A percentile compares a stretch with the other conserved stretches of the same genome.
Conservation (phyloP, 2,113 vertebrate genomes). For the Meles meles region DNA sequence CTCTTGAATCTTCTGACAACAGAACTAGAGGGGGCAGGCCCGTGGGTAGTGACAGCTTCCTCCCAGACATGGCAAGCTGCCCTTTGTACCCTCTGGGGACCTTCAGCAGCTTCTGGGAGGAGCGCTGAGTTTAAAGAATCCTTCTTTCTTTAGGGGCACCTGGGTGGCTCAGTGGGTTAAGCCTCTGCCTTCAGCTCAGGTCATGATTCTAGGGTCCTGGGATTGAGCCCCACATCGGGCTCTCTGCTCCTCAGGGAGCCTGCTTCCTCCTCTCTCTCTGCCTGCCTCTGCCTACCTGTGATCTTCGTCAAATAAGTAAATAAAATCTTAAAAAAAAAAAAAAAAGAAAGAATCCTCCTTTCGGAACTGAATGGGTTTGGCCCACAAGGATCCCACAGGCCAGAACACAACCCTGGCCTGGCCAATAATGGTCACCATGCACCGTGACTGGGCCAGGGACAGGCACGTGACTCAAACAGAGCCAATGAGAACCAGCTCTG, state of each 20-base stretch:
- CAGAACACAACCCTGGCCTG: neutral
- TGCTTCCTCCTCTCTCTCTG: too few species aligned
- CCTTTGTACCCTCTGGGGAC: neutral
- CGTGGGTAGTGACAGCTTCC: too few species aligned
- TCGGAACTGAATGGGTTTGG: neutral
- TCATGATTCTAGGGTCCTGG: too few species aligned
- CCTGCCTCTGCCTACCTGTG: too few species aligned
- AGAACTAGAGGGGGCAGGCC: neutral
- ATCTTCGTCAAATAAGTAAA: too few species aligned
- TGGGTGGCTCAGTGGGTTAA: too few species aligned
- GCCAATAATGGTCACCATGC: accelerated
- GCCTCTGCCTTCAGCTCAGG: too few species aligned
- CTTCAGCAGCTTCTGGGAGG: neutral
- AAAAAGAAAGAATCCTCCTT: neutral
- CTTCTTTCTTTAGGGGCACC: too few species aligned
- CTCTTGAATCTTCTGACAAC: neutral
- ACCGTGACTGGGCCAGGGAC: accelerated
- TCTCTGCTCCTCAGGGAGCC: too few species aligned
- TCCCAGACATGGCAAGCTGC: neutral
- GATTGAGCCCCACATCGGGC: too few species aligned
- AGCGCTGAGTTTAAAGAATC: neutral
- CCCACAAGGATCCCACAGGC: neutral
- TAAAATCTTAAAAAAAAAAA: too few species aligned
- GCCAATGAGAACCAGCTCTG: neutral
- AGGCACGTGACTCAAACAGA: accelerated